Evolutionary conservation across 1,140 invertebrate genomes (phyloP).

Genomic region (Caenorhabditis inopinata): DNA sequence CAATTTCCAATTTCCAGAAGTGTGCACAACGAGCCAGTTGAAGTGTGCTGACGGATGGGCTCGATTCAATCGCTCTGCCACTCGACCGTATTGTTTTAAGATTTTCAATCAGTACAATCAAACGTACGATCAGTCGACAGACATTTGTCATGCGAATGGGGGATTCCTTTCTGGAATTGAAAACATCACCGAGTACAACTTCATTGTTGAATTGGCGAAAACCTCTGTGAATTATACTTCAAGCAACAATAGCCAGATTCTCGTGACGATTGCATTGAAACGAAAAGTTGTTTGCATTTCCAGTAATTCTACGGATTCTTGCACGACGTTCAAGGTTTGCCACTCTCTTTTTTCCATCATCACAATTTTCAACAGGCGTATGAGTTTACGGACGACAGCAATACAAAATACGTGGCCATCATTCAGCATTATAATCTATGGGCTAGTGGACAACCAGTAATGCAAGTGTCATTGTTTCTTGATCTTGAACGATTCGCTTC

Average conservation of each 20-base stretch:
- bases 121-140: not conserved
- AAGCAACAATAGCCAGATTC: not conserved
- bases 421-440: not conserved
- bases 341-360: not conserved
- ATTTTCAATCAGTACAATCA: not conserved
- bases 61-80: not conserved
- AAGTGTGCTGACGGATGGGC: not conserved
- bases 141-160: not conserved
- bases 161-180: conserved; percentile 9
- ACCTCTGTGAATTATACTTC: not conserved
- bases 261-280: conserved; percentile 13
- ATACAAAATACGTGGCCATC: not conserved
- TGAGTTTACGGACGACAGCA: not conserved
- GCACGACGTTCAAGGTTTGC: not conserved
- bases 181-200: not conserved
- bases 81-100: not conserved
- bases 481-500: too few species aligned
- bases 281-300: not conserved
- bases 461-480: not conserved
- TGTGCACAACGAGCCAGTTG: not conserved
- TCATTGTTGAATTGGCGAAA: not conserved
- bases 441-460: not conserved
- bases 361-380: not conserved
- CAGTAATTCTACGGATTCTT: not conserved
- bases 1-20: conserved; percentile 3